Evolutionary conservation across 2,113 vertebrate genomes (phyloP).

Genomic region (Taxidea taxus): DNA sequence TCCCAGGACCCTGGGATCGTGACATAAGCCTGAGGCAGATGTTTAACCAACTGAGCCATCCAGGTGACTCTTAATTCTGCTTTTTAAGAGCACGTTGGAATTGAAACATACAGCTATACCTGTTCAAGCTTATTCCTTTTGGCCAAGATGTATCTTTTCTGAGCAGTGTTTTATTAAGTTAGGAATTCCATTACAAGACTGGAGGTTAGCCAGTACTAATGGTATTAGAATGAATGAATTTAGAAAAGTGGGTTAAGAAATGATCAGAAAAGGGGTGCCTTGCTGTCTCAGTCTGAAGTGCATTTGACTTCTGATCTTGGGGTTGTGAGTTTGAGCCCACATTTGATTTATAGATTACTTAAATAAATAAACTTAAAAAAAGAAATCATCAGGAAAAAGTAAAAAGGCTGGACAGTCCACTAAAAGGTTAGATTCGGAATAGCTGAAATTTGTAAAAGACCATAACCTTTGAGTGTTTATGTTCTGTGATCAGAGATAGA

Average conservation of each 20-base stretch:
- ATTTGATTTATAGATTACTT: background rate
- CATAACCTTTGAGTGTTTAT: background rate
- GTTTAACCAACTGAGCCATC: background rate
- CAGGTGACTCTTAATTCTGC: background rate
- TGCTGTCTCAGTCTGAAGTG: background rate
- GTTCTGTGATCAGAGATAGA: background rate
- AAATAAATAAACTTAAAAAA: background rate
- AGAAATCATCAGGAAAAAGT: slow-evolving; percentile 18
- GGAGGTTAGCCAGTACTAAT: slow-evolving; percentile 39
- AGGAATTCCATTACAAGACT: background rate
- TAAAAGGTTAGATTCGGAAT: background rate
- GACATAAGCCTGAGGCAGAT: background rate
- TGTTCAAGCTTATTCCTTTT: slow-evolving; percentile 26
- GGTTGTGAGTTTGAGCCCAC: background rate
- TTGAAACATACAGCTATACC: background rate
- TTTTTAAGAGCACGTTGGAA: slow-evolving; percentile 1
- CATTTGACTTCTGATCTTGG: background rate
- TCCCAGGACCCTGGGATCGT: background rate
- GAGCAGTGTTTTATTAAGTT: slow-evolving; percentile 21
- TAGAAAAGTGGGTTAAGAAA: slow-evolving; percentile 56
- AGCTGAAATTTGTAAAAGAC: background rate
- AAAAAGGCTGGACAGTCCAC: background rate
- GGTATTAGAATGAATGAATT: slow-evolving; percentile 48
- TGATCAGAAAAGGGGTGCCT: background rate
- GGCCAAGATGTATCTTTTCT: slow-evolving; percentile 13